A percentile compares a stretch with the other conserved stretches of the same genome.
These are phyloP conservation scores for Netelia fuscicornis DNA, from an alignment of 2,888 invertebrate genomes.

Conservation along the genomic window DNA sequence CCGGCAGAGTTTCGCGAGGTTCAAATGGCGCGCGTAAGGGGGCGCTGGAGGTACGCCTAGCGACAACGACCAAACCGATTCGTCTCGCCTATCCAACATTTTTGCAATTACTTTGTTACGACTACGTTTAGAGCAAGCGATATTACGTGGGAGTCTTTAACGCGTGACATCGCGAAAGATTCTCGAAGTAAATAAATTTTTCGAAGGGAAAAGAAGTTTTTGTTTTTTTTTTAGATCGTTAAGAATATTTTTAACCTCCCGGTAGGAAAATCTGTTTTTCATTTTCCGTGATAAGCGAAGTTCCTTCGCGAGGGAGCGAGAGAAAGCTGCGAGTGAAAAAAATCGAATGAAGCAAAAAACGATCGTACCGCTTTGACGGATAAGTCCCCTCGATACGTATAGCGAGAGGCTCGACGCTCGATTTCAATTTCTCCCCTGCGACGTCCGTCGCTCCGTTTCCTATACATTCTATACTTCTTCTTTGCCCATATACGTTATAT, in stretches of 20 bases:
- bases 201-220: no score
- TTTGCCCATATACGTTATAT: not conserved
- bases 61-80: constrained; percentile 37
- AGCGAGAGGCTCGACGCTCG: constrained; percentile 1
- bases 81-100: constrained; percentile 58
- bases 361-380: constrained; percentile 2
- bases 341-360: not conserved
- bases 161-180: not conserved
- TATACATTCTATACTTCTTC: constrained; percentile 24
- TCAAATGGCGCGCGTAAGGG: constrained; percentile 16
- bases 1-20: not conserved
- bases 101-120: constrained; percentile 64
- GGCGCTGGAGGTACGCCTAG: constrained; percentile 16
- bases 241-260: no score
- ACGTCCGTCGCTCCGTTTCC: constrained; percentile 1
- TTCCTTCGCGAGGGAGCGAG: not conserved
- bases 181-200: no score
- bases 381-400: not conserved
- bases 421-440: constrained; percentile 19
- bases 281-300: not conserved
- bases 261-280: not conserved
- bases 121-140: constrained; percentile 3
- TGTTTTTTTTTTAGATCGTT: no score
- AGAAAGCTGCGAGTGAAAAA: not conserved
- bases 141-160: constrained; percentile 3